Conservation (phyloP, 2,113 vertebrate species). For the human (Homo sapiens) region DNA sequence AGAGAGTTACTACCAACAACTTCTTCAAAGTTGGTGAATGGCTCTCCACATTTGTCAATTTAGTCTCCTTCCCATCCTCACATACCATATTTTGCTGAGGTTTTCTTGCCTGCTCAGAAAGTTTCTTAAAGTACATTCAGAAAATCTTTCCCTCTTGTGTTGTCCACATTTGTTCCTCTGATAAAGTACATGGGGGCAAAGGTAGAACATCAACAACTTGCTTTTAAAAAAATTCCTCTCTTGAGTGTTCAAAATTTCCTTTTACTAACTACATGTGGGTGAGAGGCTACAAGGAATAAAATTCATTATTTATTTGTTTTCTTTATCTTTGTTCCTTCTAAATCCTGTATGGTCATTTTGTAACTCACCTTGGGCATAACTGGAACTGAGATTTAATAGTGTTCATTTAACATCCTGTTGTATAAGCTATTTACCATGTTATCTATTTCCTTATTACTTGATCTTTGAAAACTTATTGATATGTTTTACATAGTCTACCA, state of each 20-base stretch:
- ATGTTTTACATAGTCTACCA: slow-evolving; percentile 29
- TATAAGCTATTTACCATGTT: neutral
- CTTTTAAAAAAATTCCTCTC: neutral
- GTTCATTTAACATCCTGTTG: neutral
- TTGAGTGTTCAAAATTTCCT: neutral
- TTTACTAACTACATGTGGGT: neutral
- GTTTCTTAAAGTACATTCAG: neutral
- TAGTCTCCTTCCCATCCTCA: neutral
- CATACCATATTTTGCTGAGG: neutral
- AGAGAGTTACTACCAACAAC: neutral
- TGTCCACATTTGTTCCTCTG: neutral
- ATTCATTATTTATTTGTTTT: neutral
- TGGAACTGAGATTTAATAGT: neutral
- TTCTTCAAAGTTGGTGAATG: neutral
- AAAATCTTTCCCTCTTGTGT: neutral
- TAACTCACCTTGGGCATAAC: neutral
- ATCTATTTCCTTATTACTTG: neutral
- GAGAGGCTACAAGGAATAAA: neutral
- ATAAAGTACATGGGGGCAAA: neutral
- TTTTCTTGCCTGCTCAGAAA: slow-evolving; percentile 27
- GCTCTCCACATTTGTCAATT: neutral
- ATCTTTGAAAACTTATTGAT: slow-evolving; percentile 32
- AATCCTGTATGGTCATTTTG: slow-evolving; percentile 8
- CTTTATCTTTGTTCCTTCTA: slow-evolving; percentile 18
- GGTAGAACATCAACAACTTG: neutral